Evolutionary conservation across 2,797 vertebrate genomes (phyloP).

Genomic region (Psittacula derbiana): DNA sequence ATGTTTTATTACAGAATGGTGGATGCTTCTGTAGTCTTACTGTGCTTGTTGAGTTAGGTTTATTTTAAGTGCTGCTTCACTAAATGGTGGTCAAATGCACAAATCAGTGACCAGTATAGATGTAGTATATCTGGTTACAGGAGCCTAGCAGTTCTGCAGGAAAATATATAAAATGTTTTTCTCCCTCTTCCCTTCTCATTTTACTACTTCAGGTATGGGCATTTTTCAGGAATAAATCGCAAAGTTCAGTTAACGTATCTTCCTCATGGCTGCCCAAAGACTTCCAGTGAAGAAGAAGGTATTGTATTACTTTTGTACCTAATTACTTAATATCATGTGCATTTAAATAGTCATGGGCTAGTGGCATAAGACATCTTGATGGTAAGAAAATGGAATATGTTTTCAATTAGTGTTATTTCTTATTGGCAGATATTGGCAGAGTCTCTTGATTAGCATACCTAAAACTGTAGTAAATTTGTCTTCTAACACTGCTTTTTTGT

Average conservation of each 20-base stretch:
- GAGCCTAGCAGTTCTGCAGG: background rate
- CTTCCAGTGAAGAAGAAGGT: slow-evolving; percentile 92
- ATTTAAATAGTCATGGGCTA: background rate
- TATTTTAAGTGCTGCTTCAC: background rate
- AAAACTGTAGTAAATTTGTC: background rate
- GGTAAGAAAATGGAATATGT: background rate
- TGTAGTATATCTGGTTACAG: background rate
- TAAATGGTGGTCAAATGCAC: background rate
- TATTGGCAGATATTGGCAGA: background rate
- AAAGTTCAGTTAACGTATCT: slow-evolving; percentile 90
- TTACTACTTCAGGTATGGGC: slow-evolving; percentile 81
- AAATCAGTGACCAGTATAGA: background rate
- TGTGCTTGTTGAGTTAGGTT: background rate
- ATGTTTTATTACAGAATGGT: background rate
- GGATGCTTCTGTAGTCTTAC: background rate
- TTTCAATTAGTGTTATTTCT: background rate
- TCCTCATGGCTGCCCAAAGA: slow-evolving; percentile 89
- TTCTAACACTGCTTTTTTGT: background rate
- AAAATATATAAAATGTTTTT: background rate
- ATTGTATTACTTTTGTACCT: background rate
- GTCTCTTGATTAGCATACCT: background rate
- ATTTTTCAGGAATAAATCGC: slow-evolving; percentile 92
- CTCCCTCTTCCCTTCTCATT: background rate
- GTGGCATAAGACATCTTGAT: background rate
- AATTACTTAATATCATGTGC: background rate